These are phyloP conservation scores for Ceratitis capitata DNA, from an alignment of 1,140 invertebrate species.

Conservation along the genomic window DNA sequence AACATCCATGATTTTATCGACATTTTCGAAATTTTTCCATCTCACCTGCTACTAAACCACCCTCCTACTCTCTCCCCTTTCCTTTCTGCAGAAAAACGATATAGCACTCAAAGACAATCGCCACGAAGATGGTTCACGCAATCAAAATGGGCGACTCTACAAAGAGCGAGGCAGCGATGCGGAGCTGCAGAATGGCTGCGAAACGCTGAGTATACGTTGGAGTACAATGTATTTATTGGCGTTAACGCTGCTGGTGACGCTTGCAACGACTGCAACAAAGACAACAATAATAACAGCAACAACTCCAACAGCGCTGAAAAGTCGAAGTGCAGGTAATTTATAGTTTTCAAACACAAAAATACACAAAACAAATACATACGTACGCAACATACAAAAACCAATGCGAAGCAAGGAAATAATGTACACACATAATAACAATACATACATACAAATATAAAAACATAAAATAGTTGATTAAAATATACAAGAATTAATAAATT, in stretches of 20 bases:
- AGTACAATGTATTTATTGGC: slow-evolving; percentile 51
- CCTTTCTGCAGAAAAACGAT: slow-evolving; percentile 56
- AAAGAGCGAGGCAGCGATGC: slow-evolving; percentile 57
- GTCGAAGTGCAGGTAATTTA: not conserved
- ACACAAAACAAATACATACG: not conserved
- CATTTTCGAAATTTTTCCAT: no score
- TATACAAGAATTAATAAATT: not conserved
- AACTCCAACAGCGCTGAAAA: slow-evolving; percentile 19
- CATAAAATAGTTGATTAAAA: not conserved
- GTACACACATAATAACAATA: slow-evolving; percentile 38
- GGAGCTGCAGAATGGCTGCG: slow-evolving; percentile 45
- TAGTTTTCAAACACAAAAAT: not conserved
- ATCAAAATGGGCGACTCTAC: slow-evolving; percentile 63
- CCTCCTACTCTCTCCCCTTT: no score
- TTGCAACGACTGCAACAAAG: slow-evolving; percentile 45
- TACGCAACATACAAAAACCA: not conserved
- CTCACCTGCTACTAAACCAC: no score
- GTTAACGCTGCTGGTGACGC: slow-evolving; percentile 52
- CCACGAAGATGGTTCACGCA: slow-evolving; percentile 60
- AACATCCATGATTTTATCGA: no score
- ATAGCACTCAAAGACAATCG: slow-evolving; percentile 58
- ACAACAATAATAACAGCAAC: slow-evolving; percentile 18
- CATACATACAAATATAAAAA: slow-evolving; percentile 44
- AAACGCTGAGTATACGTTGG: not conserved
- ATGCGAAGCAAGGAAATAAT: not conserved